A percentile compares a stretch with the other conserved stretches of the same genome.
Conservation (phyloP, 2,797 vertebrate species). For the Percopsis omiscomaycus region DNA sequence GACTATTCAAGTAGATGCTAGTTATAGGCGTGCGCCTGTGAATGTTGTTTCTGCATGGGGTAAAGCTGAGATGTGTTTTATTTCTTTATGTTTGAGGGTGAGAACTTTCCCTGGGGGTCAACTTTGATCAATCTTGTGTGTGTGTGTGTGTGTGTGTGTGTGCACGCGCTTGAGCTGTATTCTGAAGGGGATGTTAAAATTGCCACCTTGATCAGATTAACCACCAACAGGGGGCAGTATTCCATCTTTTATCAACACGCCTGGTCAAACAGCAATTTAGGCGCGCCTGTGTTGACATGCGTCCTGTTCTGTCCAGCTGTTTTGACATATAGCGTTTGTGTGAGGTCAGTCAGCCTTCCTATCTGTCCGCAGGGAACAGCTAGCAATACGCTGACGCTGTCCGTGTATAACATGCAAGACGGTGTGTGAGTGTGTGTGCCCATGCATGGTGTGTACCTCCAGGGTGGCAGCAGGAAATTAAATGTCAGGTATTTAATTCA, state of each 20-base stretch:
- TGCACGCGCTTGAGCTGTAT: not conserved
- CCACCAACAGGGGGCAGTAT: constrained; percentile 58
- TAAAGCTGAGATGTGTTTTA: constrained; percentile 1
- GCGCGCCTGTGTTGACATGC: not conserved
- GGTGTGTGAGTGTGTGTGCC: not conserved
- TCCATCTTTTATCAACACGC: constrained; percentile 24
- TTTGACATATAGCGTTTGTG: constrained; percentile 13
- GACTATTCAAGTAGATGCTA: constrained; percentile 53
- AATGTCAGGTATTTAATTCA: too few relatives aligned
- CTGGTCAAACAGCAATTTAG: constrained; percentile 18
- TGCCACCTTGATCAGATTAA: constrained; percentile 1
- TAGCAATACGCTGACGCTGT: constrained; percentile 8
- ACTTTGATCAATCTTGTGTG: not conserved
- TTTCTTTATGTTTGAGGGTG: too few relatives aligned
- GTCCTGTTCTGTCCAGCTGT: constrained; percentile 39
- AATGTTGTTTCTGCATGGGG: constrained; percentile 35
- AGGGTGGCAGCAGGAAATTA: not conserved
- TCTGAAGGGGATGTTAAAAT: constrained; percentile 1
- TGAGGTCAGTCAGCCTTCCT: constrained; percentile 26
- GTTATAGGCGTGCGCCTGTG: constrained; percentile 41
- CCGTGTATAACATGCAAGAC: too few relatives aligned
- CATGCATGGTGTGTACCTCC: not conserved
- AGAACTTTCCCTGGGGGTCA: too few relatives aligned
- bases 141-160: not conserved
- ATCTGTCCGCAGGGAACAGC: constrained; percentile 17